These are phyloP conservation scores for Catalaphyllia jardinei DNA, from an alignment of 64 coral and sea anemone genomes.

Conservation along the genomic window DNA sequence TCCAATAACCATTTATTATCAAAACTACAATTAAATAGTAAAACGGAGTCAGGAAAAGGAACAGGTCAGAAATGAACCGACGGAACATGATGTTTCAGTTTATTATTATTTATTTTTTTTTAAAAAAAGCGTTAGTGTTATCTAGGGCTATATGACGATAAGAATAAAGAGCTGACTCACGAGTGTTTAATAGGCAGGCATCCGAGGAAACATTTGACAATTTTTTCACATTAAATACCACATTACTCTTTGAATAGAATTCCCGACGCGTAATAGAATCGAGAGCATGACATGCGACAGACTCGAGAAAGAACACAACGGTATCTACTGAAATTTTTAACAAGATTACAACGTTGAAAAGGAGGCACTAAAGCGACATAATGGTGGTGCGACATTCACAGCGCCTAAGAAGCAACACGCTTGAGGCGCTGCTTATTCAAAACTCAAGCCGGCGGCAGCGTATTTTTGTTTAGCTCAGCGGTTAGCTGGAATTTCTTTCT, in stretches of 20 bases:
- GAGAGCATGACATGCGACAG: background rate
- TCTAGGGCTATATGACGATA: too few relatives aligned
- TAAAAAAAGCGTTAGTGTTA: too few relatives aligned
- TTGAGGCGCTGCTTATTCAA: background rate
- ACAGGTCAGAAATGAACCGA: too few relatives aligned
- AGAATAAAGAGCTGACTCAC: background rate
- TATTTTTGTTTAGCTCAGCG: conserved; percentile 19
- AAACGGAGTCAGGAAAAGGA: too few relatives aligned
- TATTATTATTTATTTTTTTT: too few relatives aligned
- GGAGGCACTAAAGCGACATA: background rate
- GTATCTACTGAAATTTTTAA: too few relatives aligned
- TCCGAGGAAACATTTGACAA: background rate
- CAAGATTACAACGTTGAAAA: too few relatives aligned
- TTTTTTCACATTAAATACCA: background rate
- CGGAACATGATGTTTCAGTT: too few relatives aligned
- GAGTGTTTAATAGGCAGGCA: background rate
- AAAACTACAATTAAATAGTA: too few relatives aligned
- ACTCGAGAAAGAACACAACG: background rate
- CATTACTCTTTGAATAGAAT: background rate
- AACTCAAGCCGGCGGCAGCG: background rate
- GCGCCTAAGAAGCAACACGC: background rate
- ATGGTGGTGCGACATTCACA: background rate
- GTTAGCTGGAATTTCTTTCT: conserved; percentile 24
- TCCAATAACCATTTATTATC: too few relatives aligned
- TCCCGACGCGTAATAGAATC: background rate